These are phyloP conservation scores for Cassiopea andromeda DNA, from an alignment of 30 jellyfish, hydroid and myxozoan genomes.

Conservation along the genomic window DNA sequence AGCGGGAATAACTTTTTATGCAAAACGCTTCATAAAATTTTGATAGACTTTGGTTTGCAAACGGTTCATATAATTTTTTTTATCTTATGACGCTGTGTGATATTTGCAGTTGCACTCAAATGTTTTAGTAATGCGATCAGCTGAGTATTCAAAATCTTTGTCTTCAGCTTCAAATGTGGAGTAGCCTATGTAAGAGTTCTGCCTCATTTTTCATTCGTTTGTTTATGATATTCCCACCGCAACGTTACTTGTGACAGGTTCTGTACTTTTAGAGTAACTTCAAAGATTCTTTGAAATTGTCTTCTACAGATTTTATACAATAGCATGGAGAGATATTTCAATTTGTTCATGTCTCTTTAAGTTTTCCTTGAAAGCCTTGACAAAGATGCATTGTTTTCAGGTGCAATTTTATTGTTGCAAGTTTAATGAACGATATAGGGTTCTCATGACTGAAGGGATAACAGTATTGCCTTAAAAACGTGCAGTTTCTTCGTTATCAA, in stretches of 20 bases:
- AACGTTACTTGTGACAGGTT: no score
- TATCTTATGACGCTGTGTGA: neutral
- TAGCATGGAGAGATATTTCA: no score
- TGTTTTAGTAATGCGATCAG: neutral
- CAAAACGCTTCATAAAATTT: neutral
- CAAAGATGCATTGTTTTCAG: no score
- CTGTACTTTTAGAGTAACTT: no score
- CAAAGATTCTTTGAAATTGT: no score
- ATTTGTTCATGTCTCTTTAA: no score
- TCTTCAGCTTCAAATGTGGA: no score
- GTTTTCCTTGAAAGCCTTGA: no score
- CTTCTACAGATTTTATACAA: no score
- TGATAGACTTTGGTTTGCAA: neutral
- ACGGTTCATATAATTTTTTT: neutral
- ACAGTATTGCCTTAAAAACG: neutral
- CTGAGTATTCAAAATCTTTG: neutral
- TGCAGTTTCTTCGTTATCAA: neutral
- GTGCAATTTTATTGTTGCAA: neutral
- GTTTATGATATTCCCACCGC: no score
- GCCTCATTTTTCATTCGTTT: no score
- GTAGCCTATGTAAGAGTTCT: no score
- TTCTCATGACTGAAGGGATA: neutral
- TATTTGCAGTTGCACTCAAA: neutral
- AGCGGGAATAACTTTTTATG: neutral
- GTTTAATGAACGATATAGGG: neutral